Evolutionary conservation across 2,888 invertebrate genomes (phyloP).

Genomic region (Agonopterix arenella): DNA sequence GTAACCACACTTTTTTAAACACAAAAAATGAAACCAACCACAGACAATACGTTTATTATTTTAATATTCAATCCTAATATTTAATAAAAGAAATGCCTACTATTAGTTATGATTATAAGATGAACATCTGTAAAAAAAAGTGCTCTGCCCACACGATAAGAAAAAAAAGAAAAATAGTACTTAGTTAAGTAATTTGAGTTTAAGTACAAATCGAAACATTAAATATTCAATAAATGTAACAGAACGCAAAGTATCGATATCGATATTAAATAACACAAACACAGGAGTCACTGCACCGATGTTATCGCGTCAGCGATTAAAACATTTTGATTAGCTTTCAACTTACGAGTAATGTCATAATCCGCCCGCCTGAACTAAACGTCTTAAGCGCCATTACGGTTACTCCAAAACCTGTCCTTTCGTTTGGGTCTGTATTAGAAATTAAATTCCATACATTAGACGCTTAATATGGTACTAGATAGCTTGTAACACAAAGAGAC

Average conservation of each 20-base stretch:
- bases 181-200: no score
- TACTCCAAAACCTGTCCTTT: constrained; percentile 51
- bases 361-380: constrained; percentile 52
- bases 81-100: no score
- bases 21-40: no score
- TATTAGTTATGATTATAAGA: no score
- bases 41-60: no score
- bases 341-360: constrained; percentile 72
- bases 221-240: no score
- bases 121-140: no score
- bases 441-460: constrained; percentile 72
- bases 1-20: no score
- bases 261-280: constrained; percentile 11
- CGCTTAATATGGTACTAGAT: constrained; percentile 68
- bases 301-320: constrained; percentile 74
- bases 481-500: constrained; percentile 65
- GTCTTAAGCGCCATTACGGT: constrained; percentile 57
- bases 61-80: no score
- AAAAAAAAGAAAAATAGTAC: no score
- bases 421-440: constrained; percentile 47
- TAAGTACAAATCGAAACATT: no score
- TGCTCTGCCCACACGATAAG: no score
- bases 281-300: constrained; percentile 44
- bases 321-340: constrained; percentile 77
- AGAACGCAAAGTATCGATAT: constrained; percentile 15